Evolutionary conservation across 2,113 vertebrate species (phyloP).

Genomic region (Stercorarius parasiticus): DNA sequence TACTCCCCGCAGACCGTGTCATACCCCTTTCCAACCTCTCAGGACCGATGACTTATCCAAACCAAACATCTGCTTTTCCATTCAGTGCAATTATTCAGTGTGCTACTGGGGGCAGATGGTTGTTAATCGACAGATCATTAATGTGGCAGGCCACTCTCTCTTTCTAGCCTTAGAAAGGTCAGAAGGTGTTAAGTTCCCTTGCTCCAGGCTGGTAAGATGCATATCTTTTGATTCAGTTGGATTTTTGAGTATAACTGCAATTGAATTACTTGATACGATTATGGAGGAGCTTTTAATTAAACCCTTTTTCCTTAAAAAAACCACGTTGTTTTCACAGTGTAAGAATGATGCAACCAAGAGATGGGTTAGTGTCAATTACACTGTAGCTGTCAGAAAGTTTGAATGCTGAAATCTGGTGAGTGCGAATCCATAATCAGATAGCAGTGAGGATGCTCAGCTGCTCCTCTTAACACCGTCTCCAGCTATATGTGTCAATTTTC

Average conservation of each 20-base stretch:
- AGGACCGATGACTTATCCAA: constrained; percentile 24
- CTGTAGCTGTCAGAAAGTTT: constrained; percentile 67
- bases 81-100: constrained; percentile 46
- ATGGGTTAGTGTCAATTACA: constrained; percentile 65
- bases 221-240: neutral
- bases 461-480: constrained; percentile 5
- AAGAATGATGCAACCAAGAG: neutral
- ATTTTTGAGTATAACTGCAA: neutral
- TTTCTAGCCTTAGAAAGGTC: constrained; percentile 40
- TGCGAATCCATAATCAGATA: constrained; percentile 58
- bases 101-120: constrained; percentile 43
- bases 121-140: constrained; percentile 60
- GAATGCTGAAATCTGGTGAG: constrained; percentile 52
- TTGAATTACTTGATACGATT: neutral
- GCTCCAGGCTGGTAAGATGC: neutral
- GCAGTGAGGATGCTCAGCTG: constrained; percentile 34
- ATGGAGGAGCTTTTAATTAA: neutral
- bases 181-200: constrained; percentile 57
- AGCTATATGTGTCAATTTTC: constrained; percentile 49
- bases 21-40: constrained; percentile 25
- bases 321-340: neutral
- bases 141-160: constrained; percentile 7
- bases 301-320: neutral
- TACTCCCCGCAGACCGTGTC: constrained; percentile 45
- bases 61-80: constrained; percentile 50